These are phyloP conservation scores for Aphelenchoides avenae DNA, from an alignment of 1,140 invertebrate species.

Conservation along the genomic window DNA sequence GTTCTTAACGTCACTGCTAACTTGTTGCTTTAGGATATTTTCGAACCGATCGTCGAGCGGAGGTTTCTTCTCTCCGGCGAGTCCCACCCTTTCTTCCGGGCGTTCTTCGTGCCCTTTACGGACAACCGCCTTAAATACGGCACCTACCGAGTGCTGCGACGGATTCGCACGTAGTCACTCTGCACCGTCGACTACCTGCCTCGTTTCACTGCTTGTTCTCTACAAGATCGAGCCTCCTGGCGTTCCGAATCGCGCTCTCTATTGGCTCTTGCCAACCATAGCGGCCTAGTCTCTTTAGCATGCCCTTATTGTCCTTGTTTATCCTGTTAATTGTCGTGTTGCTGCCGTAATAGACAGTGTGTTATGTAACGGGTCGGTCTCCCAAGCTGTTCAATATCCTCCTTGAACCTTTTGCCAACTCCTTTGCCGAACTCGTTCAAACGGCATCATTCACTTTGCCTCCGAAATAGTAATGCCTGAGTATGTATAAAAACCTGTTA, in stretches of 20 bases:
- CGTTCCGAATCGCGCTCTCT: not conserved
- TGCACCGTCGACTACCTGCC: conserved; percentile 2
- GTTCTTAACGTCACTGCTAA: not conserved
- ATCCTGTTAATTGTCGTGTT: no score
- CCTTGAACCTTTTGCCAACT: no score
- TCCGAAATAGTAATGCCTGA: no score
- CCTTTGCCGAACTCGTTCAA: no score
- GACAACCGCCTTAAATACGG: conserved; percentile 13
- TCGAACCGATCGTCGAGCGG: conserved; percentile 21
- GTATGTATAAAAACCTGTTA: no score
- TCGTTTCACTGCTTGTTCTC: conserved; percentile 22
- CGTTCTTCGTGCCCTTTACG: conserved; percentile 38
- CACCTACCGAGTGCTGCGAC: conserved; percentile 12
- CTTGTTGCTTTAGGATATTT: conserved; percentile 17
- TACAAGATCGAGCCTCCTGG: no score
- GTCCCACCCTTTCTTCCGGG: conserved; percentile 31
- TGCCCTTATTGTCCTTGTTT: no score
- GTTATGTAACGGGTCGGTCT: no score
- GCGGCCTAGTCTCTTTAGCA: no score
- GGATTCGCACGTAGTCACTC: not conserved
- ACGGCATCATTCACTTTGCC: no score
- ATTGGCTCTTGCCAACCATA: not conserved
- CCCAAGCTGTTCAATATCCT: no score
- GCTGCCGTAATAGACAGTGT: no score
- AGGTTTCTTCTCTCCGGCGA: conserved; percentile 26